Percentiles rank a stretch among this genome's conserved stretches.
Conservation (phyloP, 2,113 vertebrate species). For the Zapornia atra region DNA sequence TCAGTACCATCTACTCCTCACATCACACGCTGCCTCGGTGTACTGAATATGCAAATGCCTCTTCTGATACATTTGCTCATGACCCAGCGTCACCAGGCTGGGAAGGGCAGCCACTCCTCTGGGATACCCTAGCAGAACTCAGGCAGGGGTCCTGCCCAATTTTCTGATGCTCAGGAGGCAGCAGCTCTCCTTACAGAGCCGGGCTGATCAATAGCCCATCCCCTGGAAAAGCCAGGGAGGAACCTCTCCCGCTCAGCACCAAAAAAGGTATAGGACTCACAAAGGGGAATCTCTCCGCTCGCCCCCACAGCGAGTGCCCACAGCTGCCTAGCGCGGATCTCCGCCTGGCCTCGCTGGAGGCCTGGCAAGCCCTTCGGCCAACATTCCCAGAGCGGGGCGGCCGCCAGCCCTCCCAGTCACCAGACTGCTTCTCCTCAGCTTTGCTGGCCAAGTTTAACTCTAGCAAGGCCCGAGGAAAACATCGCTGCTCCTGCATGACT, state of each 20-base stretch:
- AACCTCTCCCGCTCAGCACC: slow-evolving; percentile 21
- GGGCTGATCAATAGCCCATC: neutral
- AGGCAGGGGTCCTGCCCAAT: neutral
- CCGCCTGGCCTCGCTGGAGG: neutral
- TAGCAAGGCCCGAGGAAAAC: neutral
- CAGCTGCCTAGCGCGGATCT: slow-evolving; percentile 7
- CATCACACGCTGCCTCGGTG: neutral
- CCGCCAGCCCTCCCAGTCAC: neutral
- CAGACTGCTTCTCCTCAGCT: neutral
- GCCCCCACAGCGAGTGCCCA: neutral
- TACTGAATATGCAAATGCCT: neutral
- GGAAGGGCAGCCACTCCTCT: neutral
- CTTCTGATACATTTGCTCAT: neutral
- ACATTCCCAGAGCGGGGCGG: neutral
- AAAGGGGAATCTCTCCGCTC: slow-evolving; percentile 54
- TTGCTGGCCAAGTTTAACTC: neutral
- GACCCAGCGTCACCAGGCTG: neutral
- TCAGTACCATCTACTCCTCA: neutral
- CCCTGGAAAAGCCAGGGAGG: neutral
- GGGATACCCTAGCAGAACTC: neutral
- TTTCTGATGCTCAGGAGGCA: rapidly evolving
- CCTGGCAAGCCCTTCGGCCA: slow-evolving; percentile 37
- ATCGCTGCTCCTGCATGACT: neutral
- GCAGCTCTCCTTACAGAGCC: neutral
- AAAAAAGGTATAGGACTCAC: slow-evolving; percentile 53